Base-by-base conservation (phyloP, 2,888 invertebrate species). In the Ennomos quercinarius region DNA sequence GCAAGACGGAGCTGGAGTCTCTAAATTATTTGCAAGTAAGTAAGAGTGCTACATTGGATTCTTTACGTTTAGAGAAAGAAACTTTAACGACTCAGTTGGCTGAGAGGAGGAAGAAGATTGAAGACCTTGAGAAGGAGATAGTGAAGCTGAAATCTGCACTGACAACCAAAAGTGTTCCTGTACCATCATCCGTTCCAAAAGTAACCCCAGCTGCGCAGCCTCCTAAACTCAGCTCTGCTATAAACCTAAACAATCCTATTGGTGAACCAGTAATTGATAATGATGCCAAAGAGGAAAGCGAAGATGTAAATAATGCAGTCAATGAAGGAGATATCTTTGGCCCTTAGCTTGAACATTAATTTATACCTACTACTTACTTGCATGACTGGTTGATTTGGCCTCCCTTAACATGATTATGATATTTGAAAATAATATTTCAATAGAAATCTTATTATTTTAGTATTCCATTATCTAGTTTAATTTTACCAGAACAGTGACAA, bases 281-380 rank as follows among this genome's bases (percentile, higher is more conserved):
- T 75, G 83, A 90, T 83, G 93, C 93, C 35, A 91, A 91, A 63
- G 93, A 93, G 71, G 93, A 92, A 60, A 78, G 91, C n/a, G 93
- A 93, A 63, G 93, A 93, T 54, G 76, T 79, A 0, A 90, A 91
- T 27, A 27, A 27, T 79, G 81, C 74, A 10, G 59, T 87, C 12
- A 89, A 87, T 76, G 90, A 90, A 64, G 86, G 77, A 27, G 87
- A 83, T 72, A 87, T 86, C 39, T 88, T 90, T 81, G 91, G 91
- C 65, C 78, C 76, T 52, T 84, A 86, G 50, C 61, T 87, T 27
- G 27, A 57, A 55, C 64, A 52, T 13, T 51, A 34, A 34, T 17
- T 37, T 41, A 17, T 17, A 27, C n/a, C 9, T 2, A 27, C 5
- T 8, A 35, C 34, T 12, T 37, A 4, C 0, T 10, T 27, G 8